A percentile compares a stretch with the other conserved stretches of the same genome.
phyloP scores from a whole-genome alignment of 1,140 invertebrate genomes.

The Lepidurus couesii region DNA sequence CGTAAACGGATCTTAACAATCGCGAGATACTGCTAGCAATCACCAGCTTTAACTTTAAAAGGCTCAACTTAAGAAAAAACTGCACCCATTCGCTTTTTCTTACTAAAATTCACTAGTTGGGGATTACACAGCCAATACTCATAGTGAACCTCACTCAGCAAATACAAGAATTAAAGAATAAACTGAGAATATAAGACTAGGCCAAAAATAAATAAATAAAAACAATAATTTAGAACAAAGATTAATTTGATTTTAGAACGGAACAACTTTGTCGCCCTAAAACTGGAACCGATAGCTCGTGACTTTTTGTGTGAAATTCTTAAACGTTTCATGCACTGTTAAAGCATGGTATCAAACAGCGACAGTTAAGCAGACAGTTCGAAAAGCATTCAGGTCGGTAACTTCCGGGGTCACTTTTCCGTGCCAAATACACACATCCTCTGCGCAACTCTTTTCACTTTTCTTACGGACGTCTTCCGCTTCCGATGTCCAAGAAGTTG shows the following conservation, averaged over 20 bases:
- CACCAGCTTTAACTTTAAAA: neutral
- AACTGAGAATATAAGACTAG: too few species aligned
- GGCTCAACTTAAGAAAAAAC: too few species aligned
- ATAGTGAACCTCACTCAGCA: too few species aligned
- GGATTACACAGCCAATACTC: too few species aligned
- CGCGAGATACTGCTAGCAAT: neutral
- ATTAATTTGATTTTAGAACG: neutral
- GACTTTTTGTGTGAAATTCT: neutral
- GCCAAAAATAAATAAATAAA: too few species aligned
- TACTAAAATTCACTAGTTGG: too few species aligned
- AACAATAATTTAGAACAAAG: too few species aligned
- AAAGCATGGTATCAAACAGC: neutral
- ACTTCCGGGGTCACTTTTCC: neutral
- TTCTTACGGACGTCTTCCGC: conserved; percentile 11
- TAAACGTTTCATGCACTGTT: neutral
- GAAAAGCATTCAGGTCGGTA: too few species aligned
- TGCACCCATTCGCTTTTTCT: too few species aligned
- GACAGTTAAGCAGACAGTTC: neutral
- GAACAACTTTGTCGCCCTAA: too few species aligned
- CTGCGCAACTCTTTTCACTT: conserved; percentile 4
- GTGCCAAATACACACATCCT: conserved; percentile 3
- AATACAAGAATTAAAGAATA: too few species aligned
- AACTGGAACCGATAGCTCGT: too few species aligned
- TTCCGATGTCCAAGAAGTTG: neutral
- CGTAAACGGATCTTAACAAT: neutral